Base-by-base conservation (phyloP, 2,797 vertebrate species). In the Kryptopterus vitreolus region DNA sequence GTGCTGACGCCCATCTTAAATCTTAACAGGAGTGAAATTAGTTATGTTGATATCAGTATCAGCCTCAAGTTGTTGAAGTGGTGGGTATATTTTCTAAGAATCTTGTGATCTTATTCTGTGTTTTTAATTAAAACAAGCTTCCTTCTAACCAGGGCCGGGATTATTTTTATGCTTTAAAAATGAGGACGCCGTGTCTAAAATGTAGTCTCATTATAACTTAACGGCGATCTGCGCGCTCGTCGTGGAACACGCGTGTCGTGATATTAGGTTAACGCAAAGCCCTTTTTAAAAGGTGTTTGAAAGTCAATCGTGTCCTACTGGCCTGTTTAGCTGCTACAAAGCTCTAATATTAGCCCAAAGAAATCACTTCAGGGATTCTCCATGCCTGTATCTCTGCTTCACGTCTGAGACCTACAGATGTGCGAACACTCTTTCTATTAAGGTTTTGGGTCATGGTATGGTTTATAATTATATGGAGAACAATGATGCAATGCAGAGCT, bases 341-440 rank as follows among this genome's bases (percentile, higher is more conserved):
- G 26, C 69, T 63, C 89, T 92, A 92, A 92, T 91, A 91, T 91
- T 91, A 93, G 92, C 88, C 20, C 83, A 13, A 84, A 83, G 88
- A 85, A 53, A 78, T 84, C 71, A 71, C 81, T 84, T 87, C 55
- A 71, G 84, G 79, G 88, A 84, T 83, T 83, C 75, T 79, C 75
- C 76, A 68, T 81, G 57, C 81, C 73, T 71, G 81, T 82, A 86
- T 79, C 77, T 89, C 88, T 88, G 88, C 86, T 87, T 91, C 86
- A 91, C 87, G 89, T 91, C 88, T 87, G 84, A 79, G 78, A 86
- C 80, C 81, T 81, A 83, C 78, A 76, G 79, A 73, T 57, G 77
- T 63, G 71, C 29, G 18, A 73, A 62, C 83, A 84, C 78, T 82
- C 70, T 73, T 84, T 87, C 86, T 84, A 79, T 85, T 81, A 82